These are phyloP conservation scores for Lepidotrigona ventralis DNA, from an alignment of 1,140 invertebrate species.

Conservation along the genomic window DNA sequence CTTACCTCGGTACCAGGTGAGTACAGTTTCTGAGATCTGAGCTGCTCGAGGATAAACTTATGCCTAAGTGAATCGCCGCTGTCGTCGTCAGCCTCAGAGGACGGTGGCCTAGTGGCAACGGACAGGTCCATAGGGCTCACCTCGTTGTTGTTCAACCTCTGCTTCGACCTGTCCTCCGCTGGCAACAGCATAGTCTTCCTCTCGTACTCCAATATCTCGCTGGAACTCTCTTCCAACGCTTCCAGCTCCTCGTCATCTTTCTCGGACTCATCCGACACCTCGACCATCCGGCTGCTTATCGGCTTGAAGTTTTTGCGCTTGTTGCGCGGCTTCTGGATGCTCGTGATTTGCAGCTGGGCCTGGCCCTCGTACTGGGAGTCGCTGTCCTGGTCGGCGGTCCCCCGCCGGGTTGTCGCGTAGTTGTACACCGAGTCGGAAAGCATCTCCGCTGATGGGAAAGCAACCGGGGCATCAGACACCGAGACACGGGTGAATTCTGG, in stretches of 20 bases:
- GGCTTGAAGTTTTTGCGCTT: constrained; percentile 83
- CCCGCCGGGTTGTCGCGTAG: constrained; percentile 76
- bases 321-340: constrained; percentile 79
- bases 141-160: constrained; percentile 78
- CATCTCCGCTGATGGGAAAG: constrained; percentile 76
- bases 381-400: constrained; percentile 76
- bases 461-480: constrained; percentile 24
- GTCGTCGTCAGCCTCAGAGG: constrained; percentile 75
- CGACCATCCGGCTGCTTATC: constrained; percentile 81
- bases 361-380: constrained; percentile 76
- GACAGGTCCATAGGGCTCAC: constrained; percentile 78
- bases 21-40: constrained; percentile 76
- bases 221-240: constrained; percentile 68
- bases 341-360: constrained; percentile 74
- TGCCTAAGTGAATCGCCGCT: constrained; percentile 77
- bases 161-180: constrained; percentile 72
- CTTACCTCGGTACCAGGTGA: constrained; percentile 75
- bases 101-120: constrained; percentile 75
- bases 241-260: constrained; percentile 72
- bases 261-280: constrained; percentile 78
- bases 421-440: constrained; percentile 80
- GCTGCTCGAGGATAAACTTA: constrained; percentile 77
- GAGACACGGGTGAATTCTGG: not conserved
- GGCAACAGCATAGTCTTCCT: constrained; percentile 73
- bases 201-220: constrained; percentile 74